Conservation (phyloP, 2,797 vertebrate genomes). For the Florisuga fusca region DNA sequence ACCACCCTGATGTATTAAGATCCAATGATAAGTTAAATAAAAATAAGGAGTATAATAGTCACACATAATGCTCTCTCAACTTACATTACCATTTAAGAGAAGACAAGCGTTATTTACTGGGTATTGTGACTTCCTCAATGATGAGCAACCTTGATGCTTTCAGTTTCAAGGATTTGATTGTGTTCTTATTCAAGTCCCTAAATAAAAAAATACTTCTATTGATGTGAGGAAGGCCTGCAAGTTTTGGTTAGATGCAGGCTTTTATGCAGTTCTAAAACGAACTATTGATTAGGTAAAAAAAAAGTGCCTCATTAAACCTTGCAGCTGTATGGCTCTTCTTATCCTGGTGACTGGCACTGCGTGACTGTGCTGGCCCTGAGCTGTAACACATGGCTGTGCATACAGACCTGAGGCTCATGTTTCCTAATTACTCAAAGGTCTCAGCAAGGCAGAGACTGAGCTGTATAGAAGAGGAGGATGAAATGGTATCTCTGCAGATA, state of each 20-base stretch:
- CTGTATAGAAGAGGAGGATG: background rate
- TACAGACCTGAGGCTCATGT: background rate
- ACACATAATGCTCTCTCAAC: background rate
- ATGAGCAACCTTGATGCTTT: background rate
- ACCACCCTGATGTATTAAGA: background rate
- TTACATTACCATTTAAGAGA: background rate
- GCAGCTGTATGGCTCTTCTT: background rate
- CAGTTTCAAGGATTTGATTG: background rate
- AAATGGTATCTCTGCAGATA: background rate
- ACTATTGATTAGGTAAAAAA: background rate
- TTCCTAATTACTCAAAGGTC: background rate
- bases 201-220: conserved; percentile 9
- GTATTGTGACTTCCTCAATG: background rate
- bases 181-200: background rate
- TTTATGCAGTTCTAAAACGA: background rate
- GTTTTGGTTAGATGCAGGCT: background rate
- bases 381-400: background rate
- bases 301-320: background rate
- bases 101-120: background rate
- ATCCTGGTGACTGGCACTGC: background rate
- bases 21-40: background rate
- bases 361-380: background rate
- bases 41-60: background rate
- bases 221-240: background rate
- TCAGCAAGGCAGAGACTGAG: background rate